A percentile compares a stretch with the other conserved stretches of the same genome.
Conservation (phyloP, 2,113 vertebrate genomes). For the Engraulis encrasicolus region DNA sequence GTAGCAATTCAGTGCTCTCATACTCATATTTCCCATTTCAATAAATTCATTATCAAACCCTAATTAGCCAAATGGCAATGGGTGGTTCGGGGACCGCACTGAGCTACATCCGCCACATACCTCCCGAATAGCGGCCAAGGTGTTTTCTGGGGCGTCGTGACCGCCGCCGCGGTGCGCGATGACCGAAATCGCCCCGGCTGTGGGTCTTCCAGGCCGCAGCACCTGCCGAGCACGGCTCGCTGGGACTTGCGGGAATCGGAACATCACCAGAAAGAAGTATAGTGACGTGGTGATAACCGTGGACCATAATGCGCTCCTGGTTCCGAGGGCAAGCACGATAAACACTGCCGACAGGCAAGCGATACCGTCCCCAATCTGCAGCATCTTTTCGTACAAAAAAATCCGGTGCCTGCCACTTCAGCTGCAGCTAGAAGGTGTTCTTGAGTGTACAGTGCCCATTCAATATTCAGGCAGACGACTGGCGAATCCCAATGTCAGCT, state of each 20-base stretch:
- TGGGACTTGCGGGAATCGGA: constrained; percentile 81
- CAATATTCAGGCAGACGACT: neutral
- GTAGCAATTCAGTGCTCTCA: no score
- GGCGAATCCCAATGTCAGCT: neutral
- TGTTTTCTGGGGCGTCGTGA: constrained; percentile 96
- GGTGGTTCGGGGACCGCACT: neutral
- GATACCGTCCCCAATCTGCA: constrained; percentile 75
- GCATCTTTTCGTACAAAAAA: constrained; percentile 67
- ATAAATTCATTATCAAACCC: neutral
- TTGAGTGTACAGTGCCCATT: neutral
- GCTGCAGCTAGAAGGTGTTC: constrained; percentile 8
- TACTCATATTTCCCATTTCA: neutral
- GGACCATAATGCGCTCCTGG: constrained; percentile 80
- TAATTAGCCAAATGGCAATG: neutral
- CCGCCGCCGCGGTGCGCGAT: constrained; percentile 89
- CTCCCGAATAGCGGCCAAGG: constrained; percentile 86
- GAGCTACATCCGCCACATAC: constrained; percentile 63
- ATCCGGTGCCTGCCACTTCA: neutral
- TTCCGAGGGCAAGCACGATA: constrained; percentile 70
- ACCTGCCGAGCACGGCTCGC: constrained; percentile 74
- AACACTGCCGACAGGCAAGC: constrained; percentile 77
- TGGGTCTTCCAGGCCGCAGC: constrained; percentile 70
- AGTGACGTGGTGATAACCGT: constrained; percentile 73
- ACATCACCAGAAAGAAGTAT: constrained; percentile 78
- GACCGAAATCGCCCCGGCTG: constrained; percentile 63